These are phyloP conservation scores for rabbit (Oryctolagus cuniculus) DNA, from an alignment of 2,113 vertebrate species.

Conservation along the genomic window DNA sequence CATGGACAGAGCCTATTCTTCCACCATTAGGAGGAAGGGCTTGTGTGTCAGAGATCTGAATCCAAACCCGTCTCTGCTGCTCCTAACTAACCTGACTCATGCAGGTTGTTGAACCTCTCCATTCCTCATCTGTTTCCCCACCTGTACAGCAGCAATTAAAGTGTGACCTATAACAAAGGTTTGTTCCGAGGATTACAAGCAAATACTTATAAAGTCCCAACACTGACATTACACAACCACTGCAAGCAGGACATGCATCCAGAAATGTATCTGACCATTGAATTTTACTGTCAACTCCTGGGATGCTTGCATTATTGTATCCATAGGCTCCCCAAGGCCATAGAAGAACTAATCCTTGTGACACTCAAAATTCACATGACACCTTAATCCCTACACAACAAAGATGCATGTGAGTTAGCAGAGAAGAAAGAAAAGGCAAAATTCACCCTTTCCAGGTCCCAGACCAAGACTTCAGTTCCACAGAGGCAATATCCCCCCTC, in stretches of 20 bases:
- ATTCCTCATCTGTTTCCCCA: background rate
- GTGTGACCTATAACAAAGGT: background rate
- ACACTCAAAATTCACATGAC: conserved; percentile 35
- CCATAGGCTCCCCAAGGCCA: background rate
- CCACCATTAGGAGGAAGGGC: background rate
- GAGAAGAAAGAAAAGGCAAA: background rate
- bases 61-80: conserved; percentile 18
- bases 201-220: background rate
- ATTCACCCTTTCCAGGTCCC: background rate
- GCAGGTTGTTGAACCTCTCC: background rate
- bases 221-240: background rate
- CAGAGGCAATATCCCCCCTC: background rate
- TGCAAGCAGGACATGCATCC: background rate
- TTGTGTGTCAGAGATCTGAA: background rate
- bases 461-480: background rate
- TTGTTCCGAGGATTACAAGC: background rate
- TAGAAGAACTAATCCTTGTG: background rate
- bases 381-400: background rate
- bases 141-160: background rate
- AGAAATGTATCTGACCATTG: background rate
- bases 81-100: background rate
- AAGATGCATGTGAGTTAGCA: background rate
- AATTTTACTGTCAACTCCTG: background rate
- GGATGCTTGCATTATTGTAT: background rate
- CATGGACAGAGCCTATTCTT: background rate